These are phyloP conservation scores for Aix galericulata DNA, from an alignment of 2,113 vertebrate species.

Conservation along the genomic window DNA sequence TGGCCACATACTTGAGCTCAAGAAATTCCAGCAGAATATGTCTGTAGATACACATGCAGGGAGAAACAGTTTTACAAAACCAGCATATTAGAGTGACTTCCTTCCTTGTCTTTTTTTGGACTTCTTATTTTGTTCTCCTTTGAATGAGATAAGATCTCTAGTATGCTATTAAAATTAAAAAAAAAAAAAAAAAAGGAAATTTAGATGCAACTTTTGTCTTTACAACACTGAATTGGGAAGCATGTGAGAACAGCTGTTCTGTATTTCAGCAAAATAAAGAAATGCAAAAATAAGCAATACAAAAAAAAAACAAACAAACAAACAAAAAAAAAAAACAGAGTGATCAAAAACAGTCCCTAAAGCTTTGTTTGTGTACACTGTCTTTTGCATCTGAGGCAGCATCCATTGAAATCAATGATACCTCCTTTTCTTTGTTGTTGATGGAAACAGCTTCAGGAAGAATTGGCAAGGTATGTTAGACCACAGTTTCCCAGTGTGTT, in stretches of 20 bases:
- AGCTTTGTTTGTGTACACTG: conserved; percentile 33
- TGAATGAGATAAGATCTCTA: background rate
- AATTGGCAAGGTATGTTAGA: conserved; percentile 16
- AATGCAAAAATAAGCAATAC: background rate
- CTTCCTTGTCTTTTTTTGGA: background rate
- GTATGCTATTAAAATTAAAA: background rate
- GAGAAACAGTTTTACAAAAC: background rate
- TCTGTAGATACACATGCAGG: background rate
- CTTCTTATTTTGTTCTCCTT: background rate
- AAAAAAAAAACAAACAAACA: no score
- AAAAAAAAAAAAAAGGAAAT: background rate
- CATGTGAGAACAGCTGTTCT: conserved; percentile 36
- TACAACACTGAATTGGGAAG: background rate
- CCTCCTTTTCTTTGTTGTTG: conserved; percentile 1
- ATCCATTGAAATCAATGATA: conserved; percentile 35
- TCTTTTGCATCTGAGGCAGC: conserved; percentile 24
- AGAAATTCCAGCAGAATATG: background rate
- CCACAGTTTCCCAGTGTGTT: background rate
- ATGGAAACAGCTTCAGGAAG: conserved; percentile 53
- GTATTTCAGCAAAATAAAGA: conserved; percentile 42
- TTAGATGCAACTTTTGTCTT: conserved; percentile 10
- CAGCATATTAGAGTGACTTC: background rate
- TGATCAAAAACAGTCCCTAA: conserved; percentile 39
- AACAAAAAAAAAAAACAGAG: background rate
- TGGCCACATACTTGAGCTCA: background rate